Conservation (phyloP, 2,888 invertebrate species). For the Noctua janthina region DNA sequence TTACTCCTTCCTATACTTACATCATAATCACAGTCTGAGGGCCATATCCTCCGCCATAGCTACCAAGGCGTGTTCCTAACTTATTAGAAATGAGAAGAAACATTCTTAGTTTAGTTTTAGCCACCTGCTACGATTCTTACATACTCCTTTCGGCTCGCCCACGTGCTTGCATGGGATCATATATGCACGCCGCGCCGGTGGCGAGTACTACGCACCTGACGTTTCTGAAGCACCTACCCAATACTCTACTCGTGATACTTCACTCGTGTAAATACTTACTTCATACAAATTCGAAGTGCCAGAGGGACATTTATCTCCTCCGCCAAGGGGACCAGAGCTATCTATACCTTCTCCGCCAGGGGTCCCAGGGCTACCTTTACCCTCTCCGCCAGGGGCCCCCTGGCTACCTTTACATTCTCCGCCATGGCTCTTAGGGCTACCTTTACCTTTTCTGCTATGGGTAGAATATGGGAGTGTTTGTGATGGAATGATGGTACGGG, state of each 20-base stretch:
- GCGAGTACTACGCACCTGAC: neutral
- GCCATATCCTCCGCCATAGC: no score
- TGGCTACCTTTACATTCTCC: neutral
- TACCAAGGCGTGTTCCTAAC: no score
- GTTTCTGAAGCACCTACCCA: neutral
- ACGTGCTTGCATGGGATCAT: neutral
- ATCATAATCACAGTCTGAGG: no score
- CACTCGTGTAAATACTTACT: conserved; percentile 60
- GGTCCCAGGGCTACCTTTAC: no score
- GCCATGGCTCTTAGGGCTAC: neutral
- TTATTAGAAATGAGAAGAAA: no score
- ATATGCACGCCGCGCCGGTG: neutral
- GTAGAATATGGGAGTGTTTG: neutral
- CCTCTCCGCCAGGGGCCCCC: neutral
- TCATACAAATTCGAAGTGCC: conserved; percentile 37
- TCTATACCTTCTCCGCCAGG: neutral
- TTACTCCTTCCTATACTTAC: neutral
- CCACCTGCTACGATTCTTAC: no score
- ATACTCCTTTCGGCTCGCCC: no score
- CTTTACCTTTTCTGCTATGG: no score
- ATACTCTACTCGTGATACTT: neutral
- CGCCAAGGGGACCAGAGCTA: neutral
- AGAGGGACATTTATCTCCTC: neutral
- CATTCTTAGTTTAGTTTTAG: no score
- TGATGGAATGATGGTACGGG: neutral